A percentile compares a stretch with the other conserved stretches of the same genome.
phyloP scores from a whole-genome alignment of 2,797 vertebrate genomes.

The Myripristis murdjan region DNA sequence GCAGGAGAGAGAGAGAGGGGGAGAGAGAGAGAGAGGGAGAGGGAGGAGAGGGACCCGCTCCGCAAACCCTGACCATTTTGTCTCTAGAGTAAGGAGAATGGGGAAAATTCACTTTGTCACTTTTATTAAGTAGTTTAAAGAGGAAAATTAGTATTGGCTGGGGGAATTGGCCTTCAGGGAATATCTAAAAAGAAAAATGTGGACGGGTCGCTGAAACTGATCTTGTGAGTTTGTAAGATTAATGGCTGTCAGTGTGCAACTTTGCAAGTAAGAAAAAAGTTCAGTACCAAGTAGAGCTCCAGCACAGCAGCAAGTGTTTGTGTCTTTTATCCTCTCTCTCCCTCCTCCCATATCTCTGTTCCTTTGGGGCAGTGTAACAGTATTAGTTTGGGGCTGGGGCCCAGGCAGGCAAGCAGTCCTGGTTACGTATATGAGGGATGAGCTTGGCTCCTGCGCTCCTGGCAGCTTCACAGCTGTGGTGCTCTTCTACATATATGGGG shows the following conservation, averaged over 20 bases:
- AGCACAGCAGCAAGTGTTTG: slow-evolving; percentile 64
- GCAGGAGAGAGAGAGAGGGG: slow-evolving; percentile 33
- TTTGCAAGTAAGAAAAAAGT: slow-evolving; percentile 44
- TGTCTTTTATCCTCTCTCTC: slow-evolving; percentile 49
- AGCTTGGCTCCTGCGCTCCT: slow-evolving; percentile 90
- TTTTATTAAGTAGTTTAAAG: slow-evolving; percentile 62
- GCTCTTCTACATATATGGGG: slow-evolving; percentile 91
- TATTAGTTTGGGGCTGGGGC: slow-evolving; percentile 78
- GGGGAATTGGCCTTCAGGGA: slow-evolving; percentile 53
- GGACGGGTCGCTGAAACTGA: slow-evolving; percentile 38
- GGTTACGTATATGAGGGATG: slow-evolving; percentile 87
- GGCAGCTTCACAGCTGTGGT: slow-evolving; percentile 94
- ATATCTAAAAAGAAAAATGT: slow-evolving; percentile 51
- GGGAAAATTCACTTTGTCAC: slow-evolving; percentile 68
- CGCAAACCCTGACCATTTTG: slow-evolving; percentile 54
- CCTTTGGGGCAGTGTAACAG: slow-evolving; percentile 78
- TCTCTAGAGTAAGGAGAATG: slow-evolving; percentile 51
- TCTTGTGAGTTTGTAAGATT: slow-evolving; percentile 51
- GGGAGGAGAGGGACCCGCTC: slow-evolving; percentile 23
- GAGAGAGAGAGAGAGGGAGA: slow-evolving; percentile 22
- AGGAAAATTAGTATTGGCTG: slow-evolving; percentile 43
- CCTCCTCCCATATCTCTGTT: slow-evolving; percentile 52
- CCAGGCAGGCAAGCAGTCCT: slow-evolving; percentile 67
- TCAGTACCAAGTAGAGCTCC: slow-evolving; percentile 27
- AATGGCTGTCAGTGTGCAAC: slow-evolving; percentile 50